These are phyloP conservation scores for Protodeltote pygarga DNA, from an alignment of 2,888 invertebrate genomes.

Conservation along the genomic window DNA sequence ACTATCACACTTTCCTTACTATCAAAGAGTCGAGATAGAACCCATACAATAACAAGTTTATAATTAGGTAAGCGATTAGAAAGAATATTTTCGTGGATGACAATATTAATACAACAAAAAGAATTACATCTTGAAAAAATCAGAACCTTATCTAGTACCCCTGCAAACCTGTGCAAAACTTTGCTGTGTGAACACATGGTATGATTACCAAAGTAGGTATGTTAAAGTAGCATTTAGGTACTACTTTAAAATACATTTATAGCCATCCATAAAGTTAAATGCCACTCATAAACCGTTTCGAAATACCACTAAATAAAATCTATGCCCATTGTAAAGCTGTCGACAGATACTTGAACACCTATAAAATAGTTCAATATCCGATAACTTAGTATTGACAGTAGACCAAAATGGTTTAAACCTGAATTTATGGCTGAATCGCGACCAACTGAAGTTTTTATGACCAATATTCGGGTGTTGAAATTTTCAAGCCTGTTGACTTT, in stretches of 20 bases:
- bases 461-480: constrained; percentile 6
- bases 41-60: too few relatives aligned
- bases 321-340: constrained; percentile 40
- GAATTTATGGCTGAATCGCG: constrained; percentile 30
- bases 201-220: too few relatives aligned
- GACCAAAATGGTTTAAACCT: constrained; percentile 37
- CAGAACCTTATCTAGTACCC: too few relatives aligned
- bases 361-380: constrained; percentile 42
- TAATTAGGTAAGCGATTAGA: too few relatives aligned
- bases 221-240: too few relatives aligned
- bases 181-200: too few relatives aligned
- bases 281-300: constrained; percentile 26
- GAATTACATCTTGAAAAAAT: too few relatives aligned
- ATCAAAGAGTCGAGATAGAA: too few relatives aligned
- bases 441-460: constrained; percentile 24
- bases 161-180: too few relatives aligned
- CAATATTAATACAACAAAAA: too few relatives aligned
- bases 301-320: constrained; percentile 35
- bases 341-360: constrained; percentile 38
- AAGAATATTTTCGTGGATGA: too few relatives aligned
- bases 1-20: too few relatives aligned
- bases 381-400: constrained; percentile 44
- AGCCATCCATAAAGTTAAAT: constrained; percentile 27
- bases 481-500: constrained; percentile 15
- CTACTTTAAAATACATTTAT: constrained; percentile 33